Evolutionary conservation across 2,797 vertebrate species (phyloP).

Genomic region (Fundulus diaphanus): DNA sequence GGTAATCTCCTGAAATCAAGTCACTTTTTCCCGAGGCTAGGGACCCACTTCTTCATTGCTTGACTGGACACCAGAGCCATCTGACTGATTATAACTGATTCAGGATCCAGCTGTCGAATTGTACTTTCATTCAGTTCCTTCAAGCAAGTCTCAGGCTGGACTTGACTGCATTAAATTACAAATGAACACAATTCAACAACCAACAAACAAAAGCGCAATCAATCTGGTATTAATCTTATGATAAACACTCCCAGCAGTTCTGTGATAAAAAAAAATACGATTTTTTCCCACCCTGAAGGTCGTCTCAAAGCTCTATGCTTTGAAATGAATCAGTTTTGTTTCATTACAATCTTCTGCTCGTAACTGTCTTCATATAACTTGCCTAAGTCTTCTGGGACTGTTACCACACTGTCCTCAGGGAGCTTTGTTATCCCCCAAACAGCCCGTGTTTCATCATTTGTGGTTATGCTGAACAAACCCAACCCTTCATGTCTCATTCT

Average conservation of each 20-base stretch:
- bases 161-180: neutral
- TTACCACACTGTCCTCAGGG: slow-evolving; percentile 1
- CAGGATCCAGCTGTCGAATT: neutral
- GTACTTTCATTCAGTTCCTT: neutral
- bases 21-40: neutral
- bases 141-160: too few species aligned
- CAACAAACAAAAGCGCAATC: neutral
- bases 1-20: neutral
- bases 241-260: neutral
- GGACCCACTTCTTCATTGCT: neutral
- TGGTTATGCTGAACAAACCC: neutral
- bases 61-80: neutral
- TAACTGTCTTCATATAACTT: neutral
- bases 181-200: neutral
- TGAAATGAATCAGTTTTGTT: neutral
- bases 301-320: neutral
- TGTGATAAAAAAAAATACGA: neutral
- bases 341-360: too few species aligned
- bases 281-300: neutral
- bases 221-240: neutral
- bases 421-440: slow-evolving; percentile 1
- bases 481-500: neutral
- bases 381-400: neutral
- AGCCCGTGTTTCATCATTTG: neutral
- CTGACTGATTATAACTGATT: neutral